Evolutionary conservation across 2,797 vertebrate genomes (phyloP).

Genomic region (Pseudochaenichthys georgianus): DNA sequence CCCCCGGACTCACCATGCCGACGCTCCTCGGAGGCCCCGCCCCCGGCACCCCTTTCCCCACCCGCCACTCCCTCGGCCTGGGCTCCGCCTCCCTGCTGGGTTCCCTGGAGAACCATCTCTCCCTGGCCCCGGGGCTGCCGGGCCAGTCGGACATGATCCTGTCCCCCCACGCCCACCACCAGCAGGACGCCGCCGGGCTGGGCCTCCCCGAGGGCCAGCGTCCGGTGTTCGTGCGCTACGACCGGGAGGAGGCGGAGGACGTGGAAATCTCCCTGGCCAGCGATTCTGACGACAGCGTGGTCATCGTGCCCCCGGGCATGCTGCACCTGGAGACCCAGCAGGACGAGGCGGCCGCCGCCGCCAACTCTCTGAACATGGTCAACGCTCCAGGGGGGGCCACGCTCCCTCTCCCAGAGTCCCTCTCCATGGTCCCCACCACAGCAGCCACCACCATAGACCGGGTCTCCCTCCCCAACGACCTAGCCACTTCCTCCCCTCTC

Average conservation of each 20-base stretch:
- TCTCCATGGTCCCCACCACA: conserved; percentile 61
- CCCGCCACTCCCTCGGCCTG: conserved; percentile 81
- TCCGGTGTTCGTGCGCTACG: conserved; percentile 91
- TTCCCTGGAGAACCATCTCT: conserved; percentile 82
- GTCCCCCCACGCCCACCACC: conserved; percentile 75
- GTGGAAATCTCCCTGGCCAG: conserved; percentile 94
- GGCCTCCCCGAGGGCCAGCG: conserved; percentile 83
- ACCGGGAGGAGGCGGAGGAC: conserved; percentile 91
- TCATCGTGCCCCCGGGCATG: conserved; percentile 92
- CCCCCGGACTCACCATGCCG: conserved; percentile 75
- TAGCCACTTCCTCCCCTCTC: conserved; percentile 70
- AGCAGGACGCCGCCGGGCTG: conserved; percentile 69
- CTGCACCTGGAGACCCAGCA: conserved; percentile 73
- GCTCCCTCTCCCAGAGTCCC: conserved; percentile 55
- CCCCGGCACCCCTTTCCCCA: conserved; percentile 72
- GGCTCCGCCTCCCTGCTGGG: conserved; percentile 80
- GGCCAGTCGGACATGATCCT: conserved; percentile 78
- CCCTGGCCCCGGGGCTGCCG: conserved; percentile 73
- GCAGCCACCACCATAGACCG: conserved; percentile 55
- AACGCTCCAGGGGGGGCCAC: conserved; percentile 14
- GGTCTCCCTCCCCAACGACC: conserved; percentile 67
- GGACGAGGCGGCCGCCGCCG: conserved; percentile 43
- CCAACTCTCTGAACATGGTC: conserved; percentile 58
- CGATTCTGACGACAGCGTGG: conserved; percentile 93
- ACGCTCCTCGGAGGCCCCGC: conserved; percentile 82